Evolutionary conservation across 2,888 invertebrate species (phyloP), one percentile per base, ranked within the genome.

Genomic region (Piscicola geometra): DNA sequence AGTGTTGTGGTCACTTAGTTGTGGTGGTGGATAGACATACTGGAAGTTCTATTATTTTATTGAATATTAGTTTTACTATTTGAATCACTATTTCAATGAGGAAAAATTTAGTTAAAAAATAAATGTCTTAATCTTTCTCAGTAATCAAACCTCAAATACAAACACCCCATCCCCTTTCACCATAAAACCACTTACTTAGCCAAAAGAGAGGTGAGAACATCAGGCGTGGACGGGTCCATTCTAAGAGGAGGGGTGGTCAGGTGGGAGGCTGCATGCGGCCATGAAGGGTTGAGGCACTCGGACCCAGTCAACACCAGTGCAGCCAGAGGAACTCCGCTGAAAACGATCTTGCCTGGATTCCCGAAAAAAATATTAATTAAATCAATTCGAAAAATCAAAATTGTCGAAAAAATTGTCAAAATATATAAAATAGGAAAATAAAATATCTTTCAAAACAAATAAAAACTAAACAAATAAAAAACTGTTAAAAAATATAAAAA

Each of bases 201-300:
- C 79, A 98, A 88, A 60, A 91, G 89, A 82, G 92, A 91, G 89
- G 94, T 90, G 84, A 98, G 89, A 82, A 90, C 90, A 78, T 88
- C 89, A 2, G 95, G 94, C n/a, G 97, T 99, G 81, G 89, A 87
- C 74, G 91, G 89, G 87, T 98, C 96, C 76, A 93, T 90, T 79
- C 97, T 89, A 79, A 99, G 89, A 12, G 99, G 99, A 28, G 99
- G 99, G 77, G 94, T 93, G 85, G 97, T 88, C 78, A 99, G 90
- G 87, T 96, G 94, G 75, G 91, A 93, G 0, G 99, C 98, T 75
- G 96, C 94, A 88, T 96, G 95, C 56, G 87, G 85, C 91, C 93
- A 97, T 86, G 94, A 94, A 80, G 90, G 88, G 88, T 95, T 91
- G 83, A 88, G 89, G 86, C 91, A 93, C 85, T 93, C 90, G 75